Evolutionary conservation across 2,797 vertebrate genomes (phyloP).

Genomic region (Valencia hispanica): DNA sequence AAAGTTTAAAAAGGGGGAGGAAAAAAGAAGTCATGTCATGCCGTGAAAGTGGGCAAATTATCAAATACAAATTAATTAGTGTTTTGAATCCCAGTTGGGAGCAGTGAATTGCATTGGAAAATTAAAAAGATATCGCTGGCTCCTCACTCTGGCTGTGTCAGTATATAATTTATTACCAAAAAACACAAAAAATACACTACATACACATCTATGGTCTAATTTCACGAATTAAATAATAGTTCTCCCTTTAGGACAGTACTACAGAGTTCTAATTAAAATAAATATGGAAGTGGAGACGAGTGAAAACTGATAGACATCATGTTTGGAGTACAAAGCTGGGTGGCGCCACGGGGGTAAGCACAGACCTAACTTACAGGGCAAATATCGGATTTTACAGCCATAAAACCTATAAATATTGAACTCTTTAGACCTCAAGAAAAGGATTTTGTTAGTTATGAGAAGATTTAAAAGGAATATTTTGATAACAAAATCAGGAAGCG

Average conservation of each 20-base stretch:
- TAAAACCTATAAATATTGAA: background rate
- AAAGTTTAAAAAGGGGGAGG: conserved; percentile 79
- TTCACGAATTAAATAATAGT: conserved; percentile 67
- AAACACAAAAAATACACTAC: conserved; percentile 47
- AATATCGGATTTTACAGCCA: background rate
- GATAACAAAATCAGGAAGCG: background rate
- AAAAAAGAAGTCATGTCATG: conserved; percentile 67
- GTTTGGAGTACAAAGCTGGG: conserved; percentile 8
- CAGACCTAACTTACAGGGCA: conserved; percentile 15
- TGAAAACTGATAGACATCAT: conserved; percentile 56
- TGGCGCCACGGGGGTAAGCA: conserved; percentile 44
- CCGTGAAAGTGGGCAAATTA: conserved; percentile 81
- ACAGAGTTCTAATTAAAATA: conserved; percentile 71
- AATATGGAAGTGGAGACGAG: conserved; percentile 53
- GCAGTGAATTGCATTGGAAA: conserved; percentile 81
- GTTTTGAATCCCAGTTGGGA: conserved; percentile 74
- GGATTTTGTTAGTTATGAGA: background rate
- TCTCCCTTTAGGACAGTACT: conserved; percentile 61
- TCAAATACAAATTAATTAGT: conserved; percentile 86
- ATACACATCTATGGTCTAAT: conserved; percentile 65
- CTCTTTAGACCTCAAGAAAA: background rate
- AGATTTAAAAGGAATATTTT: background rate
- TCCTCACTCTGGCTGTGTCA: conserved; percentile 50
- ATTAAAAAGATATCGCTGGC: conserved; percentile 80
- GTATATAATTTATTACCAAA: conserved; percentile 71